Evolutionary conservation across 1,140 invertebrate genomes (phyloP), one percentile per base, ranked within the genome.

Genomic region (Triops cancriformis): DNA sequence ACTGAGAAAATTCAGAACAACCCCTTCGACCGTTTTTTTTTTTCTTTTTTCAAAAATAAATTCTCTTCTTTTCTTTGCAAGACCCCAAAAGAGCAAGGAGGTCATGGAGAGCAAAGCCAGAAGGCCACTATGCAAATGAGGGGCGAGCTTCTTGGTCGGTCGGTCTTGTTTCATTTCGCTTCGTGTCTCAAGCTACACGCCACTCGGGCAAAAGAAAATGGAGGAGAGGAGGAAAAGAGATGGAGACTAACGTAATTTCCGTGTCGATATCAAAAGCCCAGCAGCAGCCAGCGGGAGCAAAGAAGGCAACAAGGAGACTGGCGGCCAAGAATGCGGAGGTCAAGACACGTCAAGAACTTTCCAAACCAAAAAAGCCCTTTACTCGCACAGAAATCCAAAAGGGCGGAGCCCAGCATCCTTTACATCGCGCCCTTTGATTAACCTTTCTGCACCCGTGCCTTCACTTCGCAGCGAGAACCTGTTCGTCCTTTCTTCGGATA

Each of bases 201-300:
- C 14, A 23, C 51, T 9, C 14, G 51, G 23, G 51, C 23, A 1
- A 64, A 23, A 7, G 51, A 64, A 64, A 64, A 5, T 6, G 18
- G n/a, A 23, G 18, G 14, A 64, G 51, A 23, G 51, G 51, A 64
- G 51, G 23, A 64, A 64, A 64, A 23, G 14, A 64, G 51, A 64
- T 14, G 23, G 51, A 64, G 18, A n/a, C 14, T 64, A 64, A 23
- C 51, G 51, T 64, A 64, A 64, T 64, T 64, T 64, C 51, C 51
- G 51, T 64, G 51, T 64, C 51, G 51, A 64, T 64, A 64, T 64
- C 51, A 64, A 64, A 64, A 64, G 51, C 51, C 51, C 51, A 64
- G 51, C 51, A 64, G 51, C 51, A 64, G 23, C 51, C 51, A 64
- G 51, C 51, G 51, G 51, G 51, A 64, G 51, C 51, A 23, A 64